phyloP scores from a whole-genome alignment of 2,888 invertebrate genomes.

The Drosophila aldrichi region DNA sequence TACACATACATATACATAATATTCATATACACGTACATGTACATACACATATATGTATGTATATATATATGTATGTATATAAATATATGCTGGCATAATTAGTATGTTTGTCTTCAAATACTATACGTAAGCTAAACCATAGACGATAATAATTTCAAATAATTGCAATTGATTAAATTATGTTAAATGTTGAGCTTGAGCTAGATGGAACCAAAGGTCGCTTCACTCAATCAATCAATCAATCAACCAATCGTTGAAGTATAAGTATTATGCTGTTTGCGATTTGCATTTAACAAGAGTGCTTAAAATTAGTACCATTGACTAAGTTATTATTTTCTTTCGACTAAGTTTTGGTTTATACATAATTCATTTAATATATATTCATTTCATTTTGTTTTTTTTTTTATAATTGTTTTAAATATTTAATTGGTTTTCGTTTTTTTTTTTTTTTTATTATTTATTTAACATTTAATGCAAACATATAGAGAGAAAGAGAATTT shows the following conservation, averaged over 20 bases:
- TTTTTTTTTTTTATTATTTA: conserved; percentile 29
- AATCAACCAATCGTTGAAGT: conserved; percentile 13
- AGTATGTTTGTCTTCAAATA: conserved; percentile 41
- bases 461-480: conserved; percentile 68
- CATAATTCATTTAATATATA: conserved; percentile 64
- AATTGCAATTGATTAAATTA: conserved; percentile 46
- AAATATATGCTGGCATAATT: conserved; percentile 52
- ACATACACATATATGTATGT: background rate
- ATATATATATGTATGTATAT: conserved; percentile 3
- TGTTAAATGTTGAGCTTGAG: conserved; percentile 60
- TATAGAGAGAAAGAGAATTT: conserved; percentile 63
- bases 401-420: conserved; percentile 24
- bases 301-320: conserved; percentile 74
- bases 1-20: conserved; percentile 19
- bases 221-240: conserved; percentile 6
- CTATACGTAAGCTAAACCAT: conserved; percentile 63
- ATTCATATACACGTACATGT: background rate
- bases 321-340: conserved; percentile 61
- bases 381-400: conserved; percentile 33
- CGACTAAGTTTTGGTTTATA: conserved; percentile 67
- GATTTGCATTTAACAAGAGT: conserved; percentile 66
- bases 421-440: conserved; percentile 50
- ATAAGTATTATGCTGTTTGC: conserved; percentile 35
- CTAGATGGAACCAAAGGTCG: conserved; percentile 55
- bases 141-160: conserved; percentile 58